Percentiles rank a stretch among this genome's conserved stretches.
phyloP scores from a whole-genome alignment of 2,888 invertebrate species.

The Hypolimnas misippus region DNA sequence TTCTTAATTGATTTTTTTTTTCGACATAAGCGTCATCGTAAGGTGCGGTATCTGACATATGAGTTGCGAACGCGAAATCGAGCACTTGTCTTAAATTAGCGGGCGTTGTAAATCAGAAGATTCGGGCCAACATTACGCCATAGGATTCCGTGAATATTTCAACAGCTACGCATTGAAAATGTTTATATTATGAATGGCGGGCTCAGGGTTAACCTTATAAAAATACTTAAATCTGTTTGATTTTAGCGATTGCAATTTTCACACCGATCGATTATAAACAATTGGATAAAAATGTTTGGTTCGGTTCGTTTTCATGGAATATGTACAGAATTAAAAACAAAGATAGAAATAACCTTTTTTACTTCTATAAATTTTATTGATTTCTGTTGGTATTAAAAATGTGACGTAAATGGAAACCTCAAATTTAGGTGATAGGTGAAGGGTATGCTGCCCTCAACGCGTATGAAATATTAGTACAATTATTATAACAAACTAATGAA shows the following conservation, averaged over 20 bases:
- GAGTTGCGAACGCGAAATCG: conserved; percentile 51
- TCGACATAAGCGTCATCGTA: not conserved
- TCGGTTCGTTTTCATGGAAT: not conserved
- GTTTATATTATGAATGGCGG: conserved; percentile 42
- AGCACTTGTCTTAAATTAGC: conserved; percentile 73
- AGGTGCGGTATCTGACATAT: conserved; percentile 11
- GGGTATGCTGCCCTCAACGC: too few species aligned
- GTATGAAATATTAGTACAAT: too few species aligned
- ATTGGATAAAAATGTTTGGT: not conserved
- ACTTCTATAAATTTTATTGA: too few species aligned
- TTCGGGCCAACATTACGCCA: conserved; percentile 67
- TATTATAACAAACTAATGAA: not conserved
- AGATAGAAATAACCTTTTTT: too few species aligned
- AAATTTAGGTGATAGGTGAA: too few species aligned
- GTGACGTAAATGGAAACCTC: too few species aligned
- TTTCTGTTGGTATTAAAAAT: too few species aligned
- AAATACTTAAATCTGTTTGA: conserved; percentile 21
- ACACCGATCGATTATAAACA: conserved; percentile 12
- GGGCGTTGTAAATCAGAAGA: conserved; percentile 67
- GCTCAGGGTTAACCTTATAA: conserved; percentile 32
- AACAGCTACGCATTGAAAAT: conserved; percentile 52
- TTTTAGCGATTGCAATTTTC: conserved; percentile 17
- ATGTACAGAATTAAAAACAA: not conserved
- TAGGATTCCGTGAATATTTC: conserved; percentile 62
- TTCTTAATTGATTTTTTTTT: not conserved